Percentiles rank a stretch among this genome's conserved stretches.
These are phyloP conservation scores for Globicephala melas DNA, from an alignment of 2,113 vertebrate species.

Conservation along the genomic window DNA sequence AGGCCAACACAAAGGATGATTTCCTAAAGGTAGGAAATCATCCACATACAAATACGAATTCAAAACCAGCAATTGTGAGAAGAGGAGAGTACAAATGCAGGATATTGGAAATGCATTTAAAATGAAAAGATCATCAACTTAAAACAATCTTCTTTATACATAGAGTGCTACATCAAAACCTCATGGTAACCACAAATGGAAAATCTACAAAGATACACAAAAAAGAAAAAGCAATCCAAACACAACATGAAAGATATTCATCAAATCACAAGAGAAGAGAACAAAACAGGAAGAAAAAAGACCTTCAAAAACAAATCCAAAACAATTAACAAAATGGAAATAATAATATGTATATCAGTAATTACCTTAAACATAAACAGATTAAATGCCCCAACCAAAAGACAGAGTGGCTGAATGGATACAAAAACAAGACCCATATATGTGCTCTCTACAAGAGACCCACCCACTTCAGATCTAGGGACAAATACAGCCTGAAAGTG, in stretches of 20 bases:
- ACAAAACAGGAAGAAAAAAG: background rate
- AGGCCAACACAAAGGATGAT: background rate
- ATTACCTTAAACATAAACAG: background rate
- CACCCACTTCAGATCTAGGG: background rate
- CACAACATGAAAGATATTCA: background rate
- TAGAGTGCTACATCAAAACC: background rate
- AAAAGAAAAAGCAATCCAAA: background rate
- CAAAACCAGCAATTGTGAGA: background rate
- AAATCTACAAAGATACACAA: background rate
- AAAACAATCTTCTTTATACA: background rate
- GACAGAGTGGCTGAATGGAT: background rate
- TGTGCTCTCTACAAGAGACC: background rate
- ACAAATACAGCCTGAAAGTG: background rate
- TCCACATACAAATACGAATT: background rate
- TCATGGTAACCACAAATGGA: background rate
- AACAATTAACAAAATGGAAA: background rate
- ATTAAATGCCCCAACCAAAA: background rate
- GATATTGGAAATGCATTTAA: background rate
- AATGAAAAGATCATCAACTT: background rate
- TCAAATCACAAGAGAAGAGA: background rate
- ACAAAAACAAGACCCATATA: background rate
- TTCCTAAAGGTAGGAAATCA: background rate
- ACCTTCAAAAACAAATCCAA: background rate
- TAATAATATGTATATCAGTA: background rate
- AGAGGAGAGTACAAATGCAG: background rate